Percentiles rank a stretch among this genome's conserved stretches.
Evolutionary conservation across 2,888 invertebrate species (phyloP).

Genomic region (Cremastinae sp.): DNA sequence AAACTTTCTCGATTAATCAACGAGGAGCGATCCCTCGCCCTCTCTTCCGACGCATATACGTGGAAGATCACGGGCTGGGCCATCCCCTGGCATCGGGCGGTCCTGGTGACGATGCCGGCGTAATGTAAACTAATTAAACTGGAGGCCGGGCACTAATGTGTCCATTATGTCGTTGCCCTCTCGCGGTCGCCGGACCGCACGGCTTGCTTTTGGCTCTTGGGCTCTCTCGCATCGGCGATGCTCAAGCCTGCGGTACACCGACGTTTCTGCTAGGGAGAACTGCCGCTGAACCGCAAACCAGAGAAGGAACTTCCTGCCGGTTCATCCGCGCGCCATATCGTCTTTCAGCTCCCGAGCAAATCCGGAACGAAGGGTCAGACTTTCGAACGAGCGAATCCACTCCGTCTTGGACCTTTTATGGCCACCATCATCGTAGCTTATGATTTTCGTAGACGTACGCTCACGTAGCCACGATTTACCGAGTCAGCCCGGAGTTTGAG

Average conservation of each 20-base stretch:
- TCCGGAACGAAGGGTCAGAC: constrained; percentile 34
- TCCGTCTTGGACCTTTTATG: constrained; percentile 38
- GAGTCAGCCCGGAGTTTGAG: neutral
- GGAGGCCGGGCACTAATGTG: constrained; percentile 78
- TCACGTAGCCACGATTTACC: neutral
- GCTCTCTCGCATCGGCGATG: constrained; percentile 54
- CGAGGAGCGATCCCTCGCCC: constrained; percentile 63
- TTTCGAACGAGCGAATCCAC: constrained; percentile 35
- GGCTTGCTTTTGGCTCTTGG: constrained; percentile 62
- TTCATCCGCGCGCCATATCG: constrained; percentile 59
- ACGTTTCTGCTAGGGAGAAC: constrained; percentile 36
- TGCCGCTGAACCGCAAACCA: constrained; percentile 66
- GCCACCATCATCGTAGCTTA: constrained; percentile 45
- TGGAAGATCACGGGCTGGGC: constrained; percentile 52
- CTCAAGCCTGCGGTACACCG: constrained; percentile 62
- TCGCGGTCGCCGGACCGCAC: constrained; percentile 67
- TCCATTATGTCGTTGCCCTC: constrained; percentile 75
- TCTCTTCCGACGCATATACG: constrained; percentile 36
- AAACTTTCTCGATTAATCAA: constrained; percentile 80
- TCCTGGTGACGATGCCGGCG: constrained; percentile 75
- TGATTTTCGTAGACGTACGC: constrained; percentile 30
- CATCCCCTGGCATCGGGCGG: constrained; percentile 67
- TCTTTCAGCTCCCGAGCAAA: constrained; percentile 47
- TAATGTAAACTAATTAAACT: constrained; percentile 80
- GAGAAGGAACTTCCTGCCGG: constrained; percentile 58